phyloP scores from a whole-genome alignment of 2,888 invertebrate genomes.

The Rhorus exstirpatorius region DNA sequence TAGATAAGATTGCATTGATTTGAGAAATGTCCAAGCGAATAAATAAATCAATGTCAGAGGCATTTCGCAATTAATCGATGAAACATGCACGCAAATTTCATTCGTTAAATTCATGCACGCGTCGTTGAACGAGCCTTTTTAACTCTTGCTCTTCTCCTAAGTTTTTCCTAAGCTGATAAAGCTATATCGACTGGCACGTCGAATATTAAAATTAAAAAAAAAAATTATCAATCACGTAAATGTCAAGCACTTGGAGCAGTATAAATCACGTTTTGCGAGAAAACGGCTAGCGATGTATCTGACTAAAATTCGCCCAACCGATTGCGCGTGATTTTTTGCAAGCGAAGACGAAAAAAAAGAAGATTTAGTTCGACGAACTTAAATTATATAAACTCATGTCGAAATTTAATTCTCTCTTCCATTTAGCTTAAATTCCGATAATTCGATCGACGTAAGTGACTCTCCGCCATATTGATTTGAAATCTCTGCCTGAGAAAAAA shows the following conservation, averaged over 20 bases:
- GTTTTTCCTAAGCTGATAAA: conserved; percentile 38
- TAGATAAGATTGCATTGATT: neutral
- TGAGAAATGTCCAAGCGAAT: conserved; percentile 27
- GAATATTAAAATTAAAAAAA: conserved; percentile 29
- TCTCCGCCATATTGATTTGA: too few relatives aligned
- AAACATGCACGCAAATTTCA: conserved; percentile 27
- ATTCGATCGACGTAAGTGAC: too few relatives aligned
- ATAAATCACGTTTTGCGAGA: neutral
- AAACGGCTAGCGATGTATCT: conserved; percentile 11
- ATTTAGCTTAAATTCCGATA: too few relatives aligned
- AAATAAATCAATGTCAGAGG: conserved; percentile 48
- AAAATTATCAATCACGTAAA: conserved; percentile 44
- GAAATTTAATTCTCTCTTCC: too few relatives aligned
- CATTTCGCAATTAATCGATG: neutral
- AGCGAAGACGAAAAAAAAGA: neutral
- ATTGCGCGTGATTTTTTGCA: neutral
- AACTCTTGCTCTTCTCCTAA: conserved; percentile 1
- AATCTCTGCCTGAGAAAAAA: too few relatives aligned
- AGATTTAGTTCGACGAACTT: too few relatives aligned
- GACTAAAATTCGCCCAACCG: conserved; percentile 43
- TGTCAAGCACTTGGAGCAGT: conserved; percentile 38
- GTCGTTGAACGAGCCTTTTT: neutral
- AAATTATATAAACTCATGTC: too few relatives aligned
- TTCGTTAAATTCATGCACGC: conserved; percentile 18
- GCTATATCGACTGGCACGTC: conserved; percentile 67